Evolutionary conservation across 2,888 invertebrate genomes (phyloP).

Genomic region (Beris morrisii): DNA sequence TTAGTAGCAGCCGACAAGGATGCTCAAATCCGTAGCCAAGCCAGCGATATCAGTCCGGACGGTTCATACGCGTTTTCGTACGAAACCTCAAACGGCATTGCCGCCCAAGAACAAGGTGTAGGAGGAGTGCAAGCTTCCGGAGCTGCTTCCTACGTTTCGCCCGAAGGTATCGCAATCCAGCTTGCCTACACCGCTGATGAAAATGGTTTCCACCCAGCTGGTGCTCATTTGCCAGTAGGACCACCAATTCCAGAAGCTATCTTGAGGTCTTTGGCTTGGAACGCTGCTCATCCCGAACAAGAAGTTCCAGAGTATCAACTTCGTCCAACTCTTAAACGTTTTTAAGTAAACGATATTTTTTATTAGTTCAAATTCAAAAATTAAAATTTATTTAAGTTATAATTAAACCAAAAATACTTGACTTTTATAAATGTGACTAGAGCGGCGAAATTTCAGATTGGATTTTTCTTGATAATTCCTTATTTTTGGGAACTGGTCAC

Average conservation of each 20-base stretch:
- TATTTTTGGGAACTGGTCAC: no score
- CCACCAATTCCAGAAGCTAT: constrained; percentile 28
- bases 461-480: no score
- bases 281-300: constrained; percentile 26
- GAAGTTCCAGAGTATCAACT: constrained; percentile 26
- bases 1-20: constrained; percentile 47
- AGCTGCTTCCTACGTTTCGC: constrained; percentile 47
- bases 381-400: neutral
- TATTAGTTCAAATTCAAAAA: neutral
- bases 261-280: constrained; percentile 23
- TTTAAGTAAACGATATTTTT: neutral
- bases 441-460: no score
- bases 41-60: constrained; percentile 49
- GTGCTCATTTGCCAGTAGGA: constrained; percentile 22
- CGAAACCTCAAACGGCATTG: constrained; percentile 66
- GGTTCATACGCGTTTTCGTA: constrained; percentile 56
- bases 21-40: constrained; percentile 43
- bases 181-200: constrained; percentile 25
- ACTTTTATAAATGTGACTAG: no score
- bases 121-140: constrained; percentile 62
- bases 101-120: constrained; percentile 60
- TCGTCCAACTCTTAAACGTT: constrained; percentile 24
- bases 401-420: no score
- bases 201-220: constrained; percentile 28
- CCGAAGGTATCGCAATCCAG: constrained; percentile 40